Percentiles rank a stretch among this genome's conserved stretches.
These are phyloP conservation scores for Pharmacophagus antenor DNA, from an alignment of 2,888 invertebrate genomes.

Conservation along the genomic window DNA sequence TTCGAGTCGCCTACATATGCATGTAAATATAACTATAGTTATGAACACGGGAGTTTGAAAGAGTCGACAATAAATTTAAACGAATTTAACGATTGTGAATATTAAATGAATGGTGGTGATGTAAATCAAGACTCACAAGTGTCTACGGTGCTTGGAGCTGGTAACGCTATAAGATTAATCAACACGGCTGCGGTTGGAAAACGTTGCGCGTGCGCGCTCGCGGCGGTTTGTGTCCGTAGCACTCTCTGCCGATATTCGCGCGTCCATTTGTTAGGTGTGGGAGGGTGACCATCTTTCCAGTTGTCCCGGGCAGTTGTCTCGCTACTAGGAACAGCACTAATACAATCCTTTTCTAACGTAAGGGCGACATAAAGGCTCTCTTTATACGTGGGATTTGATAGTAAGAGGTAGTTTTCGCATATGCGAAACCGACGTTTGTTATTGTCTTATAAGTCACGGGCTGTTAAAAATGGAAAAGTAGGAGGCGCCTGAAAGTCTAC, in stretches of 20 bases:
- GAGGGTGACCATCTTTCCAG: constrained; percentile 3
- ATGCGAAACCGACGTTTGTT: too few relatives aligned
- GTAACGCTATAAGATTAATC: constrained; percentile 24
- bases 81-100: constrained; percentile 3
- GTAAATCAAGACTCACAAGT: constrained; percentile 15
- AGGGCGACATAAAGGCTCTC: too few relatives aligned
- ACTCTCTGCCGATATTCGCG: constrained; percentile 2
- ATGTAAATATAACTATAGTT: too few relatives aligned
- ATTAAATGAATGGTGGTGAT: constrained; percentile 5
- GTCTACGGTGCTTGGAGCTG: constrained; percentile 8
- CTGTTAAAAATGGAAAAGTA: too few relatives aligned
- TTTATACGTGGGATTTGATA: too few relatives aligned
- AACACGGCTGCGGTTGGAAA: constrained; percentile 12
- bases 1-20: too few relatives aligned
- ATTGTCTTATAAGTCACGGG: too few relatives aligned
- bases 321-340: too few relatives aligned
- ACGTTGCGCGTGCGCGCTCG: constrained; percentile 19
- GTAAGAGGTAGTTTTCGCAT: too few relatives aligned
- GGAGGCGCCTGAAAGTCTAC: too few relatives aligned
- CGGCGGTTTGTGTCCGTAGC: constrained; percentile 3
- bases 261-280: constrained; percentile 7
- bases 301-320: too few relatives aligned
- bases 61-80: background rate
- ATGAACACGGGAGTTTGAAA: background rate
- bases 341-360: too few relatives aligned